Base-by-base conservation (phyloP, 2,888 invertebrate genomes). In the Petrolisthes manimaculis region DNA sequence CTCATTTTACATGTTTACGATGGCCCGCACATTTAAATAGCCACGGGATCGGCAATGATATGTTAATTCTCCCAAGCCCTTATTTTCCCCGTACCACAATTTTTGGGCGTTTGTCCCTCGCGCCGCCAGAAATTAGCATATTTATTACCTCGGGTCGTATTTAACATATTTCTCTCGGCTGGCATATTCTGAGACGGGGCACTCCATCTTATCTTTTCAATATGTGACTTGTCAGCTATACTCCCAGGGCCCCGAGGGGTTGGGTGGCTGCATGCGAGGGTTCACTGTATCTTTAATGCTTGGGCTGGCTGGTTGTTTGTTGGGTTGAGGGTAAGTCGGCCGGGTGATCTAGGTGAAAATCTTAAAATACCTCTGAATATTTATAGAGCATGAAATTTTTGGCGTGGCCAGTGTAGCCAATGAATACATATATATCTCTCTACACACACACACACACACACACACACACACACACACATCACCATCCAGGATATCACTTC, bases 1-100 rank as follows among this genome's bases (percentile, higher is more conserved):
- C 84, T 78, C 84, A 84, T 84, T 84, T 84, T 84, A 74, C 84
- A 84, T 61, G 74, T 84, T 78, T 79, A 85, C 79, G 85, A 85
- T 69, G 54, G 69, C n/a, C 37, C 79, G 51, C 85, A 85, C 78
- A 71, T 79, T 85, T 78, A 84, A 84, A 78, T 84, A 84, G 77
- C n/a, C 78, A 84, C n/a, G 74, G 84, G 78, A 84, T 84, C 84
- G 61, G 67, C 84, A 84, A 78, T 78, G 84, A 84, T 84, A 84
- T 78, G 84, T 84, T 84, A 84, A 84, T 84, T 74, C 74, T 84
- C 78, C 84, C 56, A 75, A 61, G 67, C 78, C 83, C 83, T 83
- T 83, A 71, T 83, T 74, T 83, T 83, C 74, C 67, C 71, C 67
- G n/a, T 53, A 71, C 83, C 83, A 83, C 83, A 83, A 83, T 83